Base-by-base conservation (phyloP, 2,888 invertebrate species). In the Orthosia cruda region DNA sequence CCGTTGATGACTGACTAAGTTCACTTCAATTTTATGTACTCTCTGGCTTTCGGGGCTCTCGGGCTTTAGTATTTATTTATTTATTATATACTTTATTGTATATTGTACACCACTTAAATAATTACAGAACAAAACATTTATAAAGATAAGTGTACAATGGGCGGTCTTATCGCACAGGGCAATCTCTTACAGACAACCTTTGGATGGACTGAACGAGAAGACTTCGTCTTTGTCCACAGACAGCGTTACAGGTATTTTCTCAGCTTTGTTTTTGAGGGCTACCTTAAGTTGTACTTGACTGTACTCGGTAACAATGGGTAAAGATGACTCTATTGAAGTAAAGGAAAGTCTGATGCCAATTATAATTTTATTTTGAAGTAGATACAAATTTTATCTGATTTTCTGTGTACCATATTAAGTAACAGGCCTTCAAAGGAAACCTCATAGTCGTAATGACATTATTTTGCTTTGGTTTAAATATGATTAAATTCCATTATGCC, bases 1-100 rank as follows among this genome's bases (percentile, higher is more conserved):
- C 76, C 89, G 74, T 76, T 88, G 92, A 91, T 90, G 91, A 90
- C 88, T 84, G 86, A 81, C 83, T 82, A 89, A 91, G 90, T 93
- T 92, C 87, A 80, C 85, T 80, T 76, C 83, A 88, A 87, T 90
- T 90, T 90, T 83, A 88, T 74, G 85, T 85, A 76, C 80, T 81
- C 83, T 74, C 70, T 69, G 77, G 71, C 63, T n/a, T 79, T 75
- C 74, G 58, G 75, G 77, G 71, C 63, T n/a, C 77, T 73, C 75
- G 58, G 75, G 67, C 80, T n/a, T n/a, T n/a, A n/a, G n/a, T n/a
- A n/a, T n/a, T n/a, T n/a, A n/a, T n/a, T n/a, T n/a, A n/a, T n/a
- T n/a, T n/a, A n/a, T n/a, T n/a, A n/a, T n/a, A n/a, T n/a, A n/a
- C n/a, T n/a, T n/a, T n/a, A n/a, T n/a, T n/a, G n/a, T n/a, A n/a